A percentile compares a stretch with the other conserved stretches of the same genome.
These are phyloP conservation scores for Cebus imitator DNA, from an alignment of 2,113 vertebrate species.

Conservation along the genomic window DNA sequence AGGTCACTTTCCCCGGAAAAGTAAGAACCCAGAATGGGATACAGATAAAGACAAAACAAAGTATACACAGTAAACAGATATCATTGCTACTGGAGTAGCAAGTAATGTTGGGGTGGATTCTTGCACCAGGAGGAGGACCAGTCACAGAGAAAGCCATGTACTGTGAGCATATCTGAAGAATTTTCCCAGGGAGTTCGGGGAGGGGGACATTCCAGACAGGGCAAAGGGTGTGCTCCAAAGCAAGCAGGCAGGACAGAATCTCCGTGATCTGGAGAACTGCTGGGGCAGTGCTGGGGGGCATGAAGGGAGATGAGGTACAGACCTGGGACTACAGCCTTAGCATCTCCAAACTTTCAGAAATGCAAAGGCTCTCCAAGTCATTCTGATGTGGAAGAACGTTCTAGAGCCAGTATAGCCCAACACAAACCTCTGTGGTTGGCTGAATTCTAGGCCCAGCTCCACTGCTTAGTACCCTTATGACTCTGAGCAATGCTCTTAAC, in stretches of 20 bases:
- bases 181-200: background rate
- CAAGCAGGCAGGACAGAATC: background rate
- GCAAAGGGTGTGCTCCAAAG: background rate
- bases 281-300: background rate
- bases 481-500: background rate
- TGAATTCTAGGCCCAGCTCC: background rate
- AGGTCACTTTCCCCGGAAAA: slow-evolving; percentile 2
- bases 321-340: background rate
- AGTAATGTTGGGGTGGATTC: background rate
- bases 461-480: background rate
- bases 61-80: background rate
- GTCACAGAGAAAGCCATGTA: background rate
- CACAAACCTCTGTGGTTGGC: background rate
- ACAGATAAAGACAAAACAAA: slow-evolving; percentile 2
- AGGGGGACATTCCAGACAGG: background rate
- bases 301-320: background rate
- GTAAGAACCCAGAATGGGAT: background rate
- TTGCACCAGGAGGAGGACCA: background rate
- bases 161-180: background rate
- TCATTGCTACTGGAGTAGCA: background rate
- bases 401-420: background rate
- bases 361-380: background rate
- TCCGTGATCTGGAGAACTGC: background rate
- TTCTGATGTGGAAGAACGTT: background rate
- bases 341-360: background rate